phyloP scores from a whole-genome alignment of 2,113 vertebrate genomes.

The Mionectes macconnelli region DNA sequence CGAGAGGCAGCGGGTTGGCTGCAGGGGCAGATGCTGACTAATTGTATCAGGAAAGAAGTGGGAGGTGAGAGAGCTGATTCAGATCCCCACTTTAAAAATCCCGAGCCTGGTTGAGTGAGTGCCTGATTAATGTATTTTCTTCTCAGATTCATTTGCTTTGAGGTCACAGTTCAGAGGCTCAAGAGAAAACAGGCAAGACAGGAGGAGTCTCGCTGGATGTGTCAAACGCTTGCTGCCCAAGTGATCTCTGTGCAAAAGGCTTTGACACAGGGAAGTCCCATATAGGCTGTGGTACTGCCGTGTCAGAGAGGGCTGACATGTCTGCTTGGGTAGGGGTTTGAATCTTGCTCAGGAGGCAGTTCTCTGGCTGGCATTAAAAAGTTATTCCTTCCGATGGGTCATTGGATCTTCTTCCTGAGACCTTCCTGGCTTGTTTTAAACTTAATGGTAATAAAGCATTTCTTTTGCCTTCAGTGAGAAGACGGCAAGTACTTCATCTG shows the following conservation, averaged over 20 bases:
- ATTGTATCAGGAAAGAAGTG: conserved; percentile 9
- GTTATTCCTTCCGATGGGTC: background rate
- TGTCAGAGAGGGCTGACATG: background rate
- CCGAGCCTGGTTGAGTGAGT: background rate
- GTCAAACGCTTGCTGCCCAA: background rate
- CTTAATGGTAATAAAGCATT: background rate
- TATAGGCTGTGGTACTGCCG: rapidly evolving
- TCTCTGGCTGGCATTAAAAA: background rate
- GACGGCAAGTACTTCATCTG: background rate
- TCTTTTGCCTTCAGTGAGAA: background rate
- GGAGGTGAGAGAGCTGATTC: conserved; percentile 18
- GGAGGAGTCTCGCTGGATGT: background rate
- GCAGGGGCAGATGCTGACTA: conserved; percentile 12
- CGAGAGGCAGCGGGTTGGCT: background rate
- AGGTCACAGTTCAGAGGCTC: conserved; percentile 40
- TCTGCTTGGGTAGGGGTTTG: background rate
- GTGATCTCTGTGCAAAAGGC: background rate
- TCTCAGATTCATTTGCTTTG: conserved; percentile 47
- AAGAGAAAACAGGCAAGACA: background rate
- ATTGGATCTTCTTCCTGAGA: background rate
- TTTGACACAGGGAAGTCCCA: background rate
- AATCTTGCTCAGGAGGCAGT: background rate
- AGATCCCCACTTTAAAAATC: conserved; percentile 14
- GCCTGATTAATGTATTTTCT: conserved; percentile 48
- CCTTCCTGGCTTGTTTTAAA: background rate